Conservation (phyloP, 2,113 vertebrate species). For the Rhea pennata region DNA sequence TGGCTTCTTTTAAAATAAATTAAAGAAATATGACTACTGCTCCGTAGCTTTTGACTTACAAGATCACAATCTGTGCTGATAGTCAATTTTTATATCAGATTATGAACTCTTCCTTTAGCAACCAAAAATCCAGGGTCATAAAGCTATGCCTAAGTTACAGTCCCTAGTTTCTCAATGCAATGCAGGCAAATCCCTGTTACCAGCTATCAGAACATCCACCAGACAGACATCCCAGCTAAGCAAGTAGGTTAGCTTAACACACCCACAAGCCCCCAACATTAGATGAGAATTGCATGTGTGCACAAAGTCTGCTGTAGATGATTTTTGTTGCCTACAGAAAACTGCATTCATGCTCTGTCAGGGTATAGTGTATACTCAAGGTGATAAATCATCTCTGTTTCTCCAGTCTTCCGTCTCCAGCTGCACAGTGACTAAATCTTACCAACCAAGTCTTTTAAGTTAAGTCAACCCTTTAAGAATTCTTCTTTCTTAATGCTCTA, state of each 20-base stretch:
- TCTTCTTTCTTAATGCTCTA: slow-evolving; percentile 76
- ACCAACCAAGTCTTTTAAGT: slow-evolving; percentile 52
- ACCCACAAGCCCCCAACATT: background rate
- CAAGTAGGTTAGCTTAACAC: slow-evolving; percentile 37
- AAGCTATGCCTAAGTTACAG: background rate
- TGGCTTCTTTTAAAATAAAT: background rate
- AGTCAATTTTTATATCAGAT: background rate
- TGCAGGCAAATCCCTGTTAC: slow-evolving; percentile 32
- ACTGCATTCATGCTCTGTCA: slow-evolving; percentile 47
- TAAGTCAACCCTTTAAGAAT: slow-evolving; percentile 77
- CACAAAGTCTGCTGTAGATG: slow-evolving; percentile 18
- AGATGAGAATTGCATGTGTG: slow-evolving; percentile 53
- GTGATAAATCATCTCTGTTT: slow-evolving; percentile 48
- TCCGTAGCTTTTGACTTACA: background rate
- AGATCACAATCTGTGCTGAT: background rate
- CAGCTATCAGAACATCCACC: slow-evolving; percentile 33
- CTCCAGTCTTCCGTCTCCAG: background rate
- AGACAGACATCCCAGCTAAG: slow-evolving; percentile 48
- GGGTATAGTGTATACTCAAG: slow-evolving; percentile 1
- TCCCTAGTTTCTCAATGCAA: background rate
- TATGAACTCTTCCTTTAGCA: background rate
- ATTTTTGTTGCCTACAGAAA: slow-evolving; percentile 1
- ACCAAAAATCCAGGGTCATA: background rate
- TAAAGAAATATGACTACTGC: background rate
- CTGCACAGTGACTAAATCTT: slow-evolving; percentile 56